These are phyloP conservation scores for Balearica regulorum DNA, from an alignment of 2,797 vertebrate genomes.

Conservation along the genomic window DNA sequence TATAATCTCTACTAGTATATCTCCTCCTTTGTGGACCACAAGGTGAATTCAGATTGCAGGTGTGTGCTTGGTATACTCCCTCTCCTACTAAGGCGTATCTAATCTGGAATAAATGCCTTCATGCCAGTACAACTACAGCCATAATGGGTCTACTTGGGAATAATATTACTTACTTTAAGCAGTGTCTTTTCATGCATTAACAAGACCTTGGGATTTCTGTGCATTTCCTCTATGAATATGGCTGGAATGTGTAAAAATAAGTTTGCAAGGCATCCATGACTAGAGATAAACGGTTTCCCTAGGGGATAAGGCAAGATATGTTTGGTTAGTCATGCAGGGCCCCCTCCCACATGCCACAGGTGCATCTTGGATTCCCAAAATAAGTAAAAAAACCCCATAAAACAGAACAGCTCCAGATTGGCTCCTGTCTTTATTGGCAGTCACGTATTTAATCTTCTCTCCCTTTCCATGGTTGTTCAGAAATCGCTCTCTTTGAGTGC, in stretches of 20 bases:
- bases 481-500: not conserved
- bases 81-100: not conserved
- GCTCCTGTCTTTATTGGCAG: not conserved
- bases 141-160: not conserved
- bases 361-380: not conserved
- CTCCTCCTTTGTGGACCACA: not conserved
- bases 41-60: not conserved
- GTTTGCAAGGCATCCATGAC: not conserved
- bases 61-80: not conserved
- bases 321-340: not conserved
- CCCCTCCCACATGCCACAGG: not conserved
- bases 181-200: not conserved
- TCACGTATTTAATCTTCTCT: not conserved
- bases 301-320: not conserved
- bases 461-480: conserved; percentile 7
- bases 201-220: not conserved
- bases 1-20: not conserved
- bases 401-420: not conserved
- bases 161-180: not conserved
- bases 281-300: not conserved
- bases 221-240: not conserved
- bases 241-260: not conserved
- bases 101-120: not conserved
- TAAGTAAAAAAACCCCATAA: not conserved
- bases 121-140: not conserved